phyloP scores from a whole-genome alignment of 2,797 vertebrate species.

The Columba guinea region DNA sequence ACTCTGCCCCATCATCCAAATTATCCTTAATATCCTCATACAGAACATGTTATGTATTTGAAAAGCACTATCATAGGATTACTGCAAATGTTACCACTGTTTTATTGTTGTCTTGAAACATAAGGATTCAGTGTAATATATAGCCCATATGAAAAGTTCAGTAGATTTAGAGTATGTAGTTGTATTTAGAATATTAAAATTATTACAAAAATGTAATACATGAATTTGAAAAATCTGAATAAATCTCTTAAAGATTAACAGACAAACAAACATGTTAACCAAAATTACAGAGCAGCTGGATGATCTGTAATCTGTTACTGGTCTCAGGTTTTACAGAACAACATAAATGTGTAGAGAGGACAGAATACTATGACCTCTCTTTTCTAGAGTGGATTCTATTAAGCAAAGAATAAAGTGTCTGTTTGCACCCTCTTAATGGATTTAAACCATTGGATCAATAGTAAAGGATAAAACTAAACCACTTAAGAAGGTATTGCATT shows the following conservation, averaged over 20 bases:
- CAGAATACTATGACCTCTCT: not conserved
- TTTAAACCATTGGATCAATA: constrained; percentile 62
- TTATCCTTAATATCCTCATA: not conserved
- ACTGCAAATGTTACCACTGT: not conserved
- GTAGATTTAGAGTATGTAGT: not conserved
- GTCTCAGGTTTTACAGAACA: not conserved
- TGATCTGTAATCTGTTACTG: not conserved
- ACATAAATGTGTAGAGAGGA: not conserved
- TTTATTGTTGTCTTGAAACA: not conserved
- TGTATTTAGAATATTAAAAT: not conserved
- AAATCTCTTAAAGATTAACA: not conserved
- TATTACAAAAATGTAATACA: not conserved
- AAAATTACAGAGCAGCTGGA: not conserved
- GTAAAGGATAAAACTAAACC: constrained; percentile 58
- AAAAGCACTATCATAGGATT: not conserved
- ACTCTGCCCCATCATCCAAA: not conserved
- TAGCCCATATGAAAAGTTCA: not conserved
- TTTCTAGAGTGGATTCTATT: constrained; percentile 15
- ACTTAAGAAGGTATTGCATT: constrained; percentile 56
- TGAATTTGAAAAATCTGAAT: not conserved
- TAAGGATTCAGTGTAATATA: not conserved
- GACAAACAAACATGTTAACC: accelerated
- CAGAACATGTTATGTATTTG: not conserved
- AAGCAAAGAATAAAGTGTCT: constrained; percentile 21
- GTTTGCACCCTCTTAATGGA: constrained; percentile 34